These are phyloP conservation scores for Phrynocephalus versicolor DNA, from an alignment of 2,113 vertebrate species.

Conservation along the genomic window DNA sequence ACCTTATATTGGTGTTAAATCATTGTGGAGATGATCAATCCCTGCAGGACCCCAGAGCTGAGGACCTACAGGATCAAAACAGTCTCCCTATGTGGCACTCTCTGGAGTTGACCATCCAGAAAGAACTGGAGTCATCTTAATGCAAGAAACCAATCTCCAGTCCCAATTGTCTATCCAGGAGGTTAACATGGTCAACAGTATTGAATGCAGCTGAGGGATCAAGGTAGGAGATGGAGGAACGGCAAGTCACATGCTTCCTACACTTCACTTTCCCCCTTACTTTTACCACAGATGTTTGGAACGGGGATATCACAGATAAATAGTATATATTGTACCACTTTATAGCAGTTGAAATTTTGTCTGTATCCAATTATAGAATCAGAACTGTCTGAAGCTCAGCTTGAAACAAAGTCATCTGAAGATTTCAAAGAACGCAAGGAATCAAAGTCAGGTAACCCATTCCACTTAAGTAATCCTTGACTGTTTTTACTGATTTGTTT, in stretches of 20 bases:
- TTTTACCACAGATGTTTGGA: background rate
- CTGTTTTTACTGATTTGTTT: background rate
- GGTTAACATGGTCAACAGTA: too few species aligned
- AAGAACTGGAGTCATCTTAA: too few species aligned
- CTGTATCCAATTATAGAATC: background rate
- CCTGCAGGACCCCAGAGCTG: too few species aligned
- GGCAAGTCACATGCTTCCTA: too few species aligned
- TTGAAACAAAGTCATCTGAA: conserved; percentile 3
- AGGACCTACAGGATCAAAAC: too few species aligned
- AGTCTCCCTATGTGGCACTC: too few species aligned
- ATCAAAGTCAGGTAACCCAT: conserved; percentile 36
- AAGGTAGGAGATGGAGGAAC: too few species aligned
- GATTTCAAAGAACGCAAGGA: conserved; percentile 28
- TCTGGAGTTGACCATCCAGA: too few species aligned
- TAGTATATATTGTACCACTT: background rate
- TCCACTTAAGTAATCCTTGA: background rate
- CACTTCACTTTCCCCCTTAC: background rate
- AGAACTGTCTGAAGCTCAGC: background rate
- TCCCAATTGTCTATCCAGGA: too few species aligned
- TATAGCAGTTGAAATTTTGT: background rate
- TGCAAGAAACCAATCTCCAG: too few species aligned
- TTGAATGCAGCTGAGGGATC: conserved; percentile 13
- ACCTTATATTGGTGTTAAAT: too few species aligned
- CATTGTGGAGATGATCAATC: too few species aligned
- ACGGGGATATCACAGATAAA: background rate